Conservation (phyloP, 2,797 vertebrate species). For the Falco rusticolus region DNA sequence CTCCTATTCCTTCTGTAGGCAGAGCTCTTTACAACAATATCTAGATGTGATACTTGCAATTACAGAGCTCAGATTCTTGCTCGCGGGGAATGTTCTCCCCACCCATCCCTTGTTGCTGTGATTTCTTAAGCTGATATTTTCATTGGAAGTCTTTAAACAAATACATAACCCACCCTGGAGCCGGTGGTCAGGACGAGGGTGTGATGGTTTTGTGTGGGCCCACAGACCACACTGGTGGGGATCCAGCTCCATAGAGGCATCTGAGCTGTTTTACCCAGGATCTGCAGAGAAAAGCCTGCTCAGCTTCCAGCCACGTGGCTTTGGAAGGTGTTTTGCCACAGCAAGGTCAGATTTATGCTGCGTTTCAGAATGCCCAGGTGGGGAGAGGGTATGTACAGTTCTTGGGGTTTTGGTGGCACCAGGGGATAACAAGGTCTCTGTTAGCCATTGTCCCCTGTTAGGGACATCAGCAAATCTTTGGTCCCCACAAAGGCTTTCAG, state of each 20-base stretch:
- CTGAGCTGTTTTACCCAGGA: not conserved
- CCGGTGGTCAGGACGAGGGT: not conserved
- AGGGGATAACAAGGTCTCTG: not conserved
- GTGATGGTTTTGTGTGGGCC: conserved; percentile 9
- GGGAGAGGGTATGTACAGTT: not conserved
- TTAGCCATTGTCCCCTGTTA: not conserved
- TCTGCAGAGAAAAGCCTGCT: not conserved
- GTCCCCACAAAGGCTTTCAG: not conserved
- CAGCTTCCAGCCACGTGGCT: not conserved
- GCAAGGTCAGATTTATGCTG: not conserved
- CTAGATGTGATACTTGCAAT: not conserved
- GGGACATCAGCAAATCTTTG: not conserved
- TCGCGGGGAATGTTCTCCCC: not conserved
- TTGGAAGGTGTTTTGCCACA: not conserved
- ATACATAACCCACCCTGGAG: conserved; percentile 42
- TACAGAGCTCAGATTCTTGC: conserved; percentile 15
- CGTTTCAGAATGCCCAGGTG: not conserved
- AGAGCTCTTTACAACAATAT: conserved; percentile 17
- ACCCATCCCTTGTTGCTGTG: conserved; percentile 12
- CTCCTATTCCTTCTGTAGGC: conserved; percentile 12
- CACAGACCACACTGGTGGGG: conserved; percentile 18
- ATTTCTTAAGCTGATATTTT: conserved; percentile 53
- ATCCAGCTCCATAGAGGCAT: not conserved
- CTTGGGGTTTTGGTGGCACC: not conserved
- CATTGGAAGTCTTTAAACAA: conserved; percentile 9